Evolutionary conservation across 2,888 invertebrate genomes (phyloP).

Genomic region (Oxyteleia sp.): DNA sequence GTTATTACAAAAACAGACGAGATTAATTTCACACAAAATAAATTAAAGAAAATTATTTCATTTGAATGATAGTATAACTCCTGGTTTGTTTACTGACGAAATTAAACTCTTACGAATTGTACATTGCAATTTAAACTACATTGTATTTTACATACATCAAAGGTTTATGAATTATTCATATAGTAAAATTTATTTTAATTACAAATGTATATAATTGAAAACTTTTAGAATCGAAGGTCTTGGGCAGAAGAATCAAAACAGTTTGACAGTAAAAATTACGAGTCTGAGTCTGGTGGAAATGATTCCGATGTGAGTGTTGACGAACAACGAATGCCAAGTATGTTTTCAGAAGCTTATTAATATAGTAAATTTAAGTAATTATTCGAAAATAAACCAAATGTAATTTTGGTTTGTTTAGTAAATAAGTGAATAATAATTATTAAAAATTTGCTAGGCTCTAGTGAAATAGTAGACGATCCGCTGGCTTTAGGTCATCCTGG

Average conservation of each 20-base stretch:
- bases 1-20: no score
- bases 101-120: background rate
- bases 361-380: background rate
- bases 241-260: slow-evolving; percentile 90
- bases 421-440: background rate
- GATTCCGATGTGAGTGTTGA: slow-evolving; percentile 93
- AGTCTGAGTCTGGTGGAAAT: slow-evolving; percentile 91
- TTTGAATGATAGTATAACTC: no score
- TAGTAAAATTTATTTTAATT: no score
- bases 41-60: background rate
- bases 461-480: slow-evolving; percentile 87
- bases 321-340: slow-evolving; percentile 77
- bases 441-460: slow-evolving; percentile 70
- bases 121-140: no score
- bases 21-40: no score
- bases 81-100: background rate
- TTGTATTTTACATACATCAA: no score
- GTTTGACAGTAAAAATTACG: slow-evolving; percentile 84
- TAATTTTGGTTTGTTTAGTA: no score
- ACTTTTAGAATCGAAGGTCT: slow-evolving; percentile 88
- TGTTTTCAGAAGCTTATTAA: slow-evolving; percentile 5
- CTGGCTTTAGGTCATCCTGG: slow-evolving; percentile 93
- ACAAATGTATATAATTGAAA: no score
- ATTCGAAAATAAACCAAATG: slow-evolving; percentile 25
- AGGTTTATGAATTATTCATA: no score